Evolutionary conservation across 1,140 invertebrate species (phyloP).

Genomic region (Aphaenogaster rudis): DNA sequence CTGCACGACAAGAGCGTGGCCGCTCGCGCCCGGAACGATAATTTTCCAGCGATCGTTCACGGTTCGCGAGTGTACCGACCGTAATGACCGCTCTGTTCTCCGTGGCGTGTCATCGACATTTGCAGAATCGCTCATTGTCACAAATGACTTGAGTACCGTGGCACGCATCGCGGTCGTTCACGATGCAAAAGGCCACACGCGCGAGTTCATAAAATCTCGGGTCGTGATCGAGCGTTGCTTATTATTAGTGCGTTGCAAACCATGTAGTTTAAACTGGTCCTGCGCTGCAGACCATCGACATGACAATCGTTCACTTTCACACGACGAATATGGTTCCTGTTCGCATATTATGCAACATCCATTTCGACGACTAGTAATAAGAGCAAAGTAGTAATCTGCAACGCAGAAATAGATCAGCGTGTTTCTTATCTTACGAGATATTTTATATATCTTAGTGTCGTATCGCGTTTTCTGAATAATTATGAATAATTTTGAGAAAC

Average conservation of each 20-base stretch:
- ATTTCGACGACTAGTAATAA: slow-evolving; percentile 5
- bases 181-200: slow-evolving; percentile 48
- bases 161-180: slow-evolving; percentile 23
- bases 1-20: slow-evolving; percentile 30
- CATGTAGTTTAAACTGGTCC: slow-evolving; percentile 15
- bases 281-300: neutral
- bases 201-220: slow-evolving; percentile 23
- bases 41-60: slow-evolving; percentile 59
- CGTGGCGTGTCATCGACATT: slow-evolving; percentile 73
- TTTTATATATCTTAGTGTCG: neutral
- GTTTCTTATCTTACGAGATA: neutral
- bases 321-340: slow-evolving; percentile 30
- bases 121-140: slow-evolving; percentile 69
- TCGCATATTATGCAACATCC: slow-evolving; percentile 27
- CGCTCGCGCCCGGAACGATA: slow-evolving; percentile 54
- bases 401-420: too few relatives aligned
- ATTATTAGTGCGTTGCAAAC: slow-evolving; percentile 63
- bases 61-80: slow-evolving; percentile 59
- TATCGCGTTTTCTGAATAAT: neutral
- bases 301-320: slow-evolving; percentile 44
- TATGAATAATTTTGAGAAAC: neutral
- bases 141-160: slow-evolving; percentile 55
- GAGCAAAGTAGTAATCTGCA: neutral
- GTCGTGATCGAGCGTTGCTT: slow-evolving; percentile 37
- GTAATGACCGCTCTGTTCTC: slow-evolving; percentile 62